Evolutionary conservation across 1,140 invertebrate genomes (phyloP), one percentile per base, ranked within the genome.

Genomic region (Drosophila pectinifera): DNA sequence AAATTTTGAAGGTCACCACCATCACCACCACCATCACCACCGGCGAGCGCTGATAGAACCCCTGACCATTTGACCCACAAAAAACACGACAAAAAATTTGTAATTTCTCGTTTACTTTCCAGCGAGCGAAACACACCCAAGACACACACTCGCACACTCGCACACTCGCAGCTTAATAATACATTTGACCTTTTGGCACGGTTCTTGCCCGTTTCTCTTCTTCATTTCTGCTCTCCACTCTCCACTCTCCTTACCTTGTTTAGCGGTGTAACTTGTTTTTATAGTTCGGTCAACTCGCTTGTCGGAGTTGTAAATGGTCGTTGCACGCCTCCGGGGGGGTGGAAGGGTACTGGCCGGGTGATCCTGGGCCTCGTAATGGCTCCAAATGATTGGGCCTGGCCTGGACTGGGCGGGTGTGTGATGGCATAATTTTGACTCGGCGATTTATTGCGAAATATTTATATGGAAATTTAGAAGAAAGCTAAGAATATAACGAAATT

Each of bases 101-200:
- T 65, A 75, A 58, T 76, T 76, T 56, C 26, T 42, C 53, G 28
- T 65, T 57, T 65, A 73, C 53, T 59, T 59, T 53, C 20, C 49
- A 36, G 4, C 5, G 18, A 7, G 57, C 41, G 56, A 59, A 57
- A 75, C 73, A 76, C 73, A 55, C 73, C 61, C 73, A 68, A 42
- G 24, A 49, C 18, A 55, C 45, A 68, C 45, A 57, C 42, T 26
- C 31, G 41, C 45, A 68, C 45, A 57, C 42, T 26, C 31, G 41
- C 62, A 43, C 31, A 76, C 48, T 41, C 8, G 10, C 54, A 46
- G 31, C 72, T 80, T 74, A 79, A 85, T 82, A 88, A 83, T 77
- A 88, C 72, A 77, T 89, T 88, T 89, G 84, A 88, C 83, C 83
- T 88, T 88, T 88, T 88, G 83, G 82, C 84, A 84, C 77, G 79